Evolutionary conservation across 2,888 invertebrate species (phyloP).

Genomic region (Liodrosophila aerea): DNA sequence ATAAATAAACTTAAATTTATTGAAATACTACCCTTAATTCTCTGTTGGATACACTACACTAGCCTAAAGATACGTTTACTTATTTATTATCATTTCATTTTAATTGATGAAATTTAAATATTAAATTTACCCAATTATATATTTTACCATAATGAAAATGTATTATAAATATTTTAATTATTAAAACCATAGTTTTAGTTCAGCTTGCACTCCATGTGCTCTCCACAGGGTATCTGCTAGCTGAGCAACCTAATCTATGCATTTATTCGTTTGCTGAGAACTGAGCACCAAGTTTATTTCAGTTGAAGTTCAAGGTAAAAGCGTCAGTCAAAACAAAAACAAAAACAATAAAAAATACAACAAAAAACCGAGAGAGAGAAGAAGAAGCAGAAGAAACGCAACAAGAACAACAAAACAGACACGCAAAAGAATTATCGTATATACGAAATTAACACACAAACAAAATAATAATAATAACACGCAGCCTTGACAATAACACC

Average conservation of each 20-base stretch:
- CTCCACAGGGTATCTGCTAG: constrained; percentile 35
- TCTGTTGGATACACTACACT: no score
- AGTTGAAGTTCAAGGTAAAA: constrained; percentile 76
- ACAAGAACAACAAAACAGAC: constrained; percentile 41
- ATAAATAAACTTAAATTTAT: no score
- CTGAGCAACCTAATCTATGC: neutral
- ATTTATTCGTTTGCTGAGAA: constrained; percentile 19
- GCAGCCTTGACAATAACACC: constrained; percentile 58
- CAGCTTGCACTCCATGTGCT: no score
- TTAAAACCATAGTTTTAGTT: no score
- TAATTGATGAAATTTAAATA: no score
- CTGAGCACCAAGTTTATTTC: constrained; percentile 68
- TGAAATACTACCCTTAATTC: no score
- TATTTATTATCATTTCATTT: no score
- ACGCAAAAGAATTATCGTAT: constrained; percentile 56
- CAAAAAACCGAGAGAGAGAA: constrained; percentile 18
- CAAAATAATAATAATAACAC: constrained; percentile 23
- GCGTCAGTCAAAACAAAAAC: constrained; percentile 46
- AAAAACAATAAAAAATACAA: no score
- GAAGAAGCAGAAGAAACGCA: neutral
- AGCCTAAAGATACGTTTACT: no score
- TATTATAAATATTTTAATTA: no score
- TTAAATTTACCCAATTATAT: no score
- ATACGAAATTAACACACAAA: constrained; percentile 61
- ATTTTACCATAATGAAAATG: no score